Evolutionary conservation across 2,888 invertebrate genomes (phyloP), one percentile per base, ranked within the genome.

Genomic region (Odontocerum albicorne): DNA sequence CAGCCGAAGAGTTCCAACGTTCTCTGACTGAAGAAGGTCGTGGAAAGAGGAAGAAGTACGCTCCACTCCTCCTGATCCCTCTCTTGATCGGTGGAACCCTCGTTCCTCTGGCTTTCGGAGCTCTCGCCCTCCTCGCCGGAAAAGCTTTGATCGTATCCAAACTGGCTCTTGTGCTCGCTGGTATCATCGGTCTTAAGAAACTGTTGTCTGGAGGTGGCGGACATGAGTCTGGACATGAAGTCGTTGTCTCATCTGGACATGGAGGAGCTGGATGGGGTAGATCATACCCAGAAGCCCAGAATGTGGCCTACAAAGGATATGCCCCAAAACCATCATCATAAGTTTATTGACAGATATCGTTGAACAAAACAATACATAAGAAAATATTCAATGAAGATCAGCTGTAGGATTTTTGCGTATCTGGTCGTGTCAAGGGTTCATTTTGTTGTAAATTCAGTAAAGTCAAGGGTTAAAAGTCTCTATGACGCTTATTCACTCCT

Each of bases 121-220:
- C 90, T 6, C 70, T 92, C 19, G 90, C 91, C 15, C 79, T 92
- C 45, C 70, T 92, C 50, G 91, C 92, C 36, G 92, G 92, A 63
- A 92, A 92, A 71, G 92, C 92, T 35, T 72, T 92, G 61, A 91
- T 92, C 64, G 88, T 92, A 42, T 90, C 90, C 62, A 92, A 92
- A 68, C 72, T 92, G 63, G 92, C 92, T 0, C 71, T 92, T 49
- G 90, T 91, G 0, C 73, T 92, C 44, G 90, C 92, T 55, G 88
- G 87, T 62, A 91, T 92, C 64, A 89, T 92, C 63, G 92, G 91
- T 2, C 75, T 92, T 70, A 92, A 91, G 79, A 92, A 92, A 66
- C 80, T 92, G 21, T 75, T 91, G 39, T 84, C 87, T 16, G 80
- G 86, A 2, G 81, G 81, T 22, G 81, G 83, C 4, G 81, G 83